Base-by-base conservation (phyloP, 2,113 vertebrate species). In the Rissa tridactyla region DNA sequence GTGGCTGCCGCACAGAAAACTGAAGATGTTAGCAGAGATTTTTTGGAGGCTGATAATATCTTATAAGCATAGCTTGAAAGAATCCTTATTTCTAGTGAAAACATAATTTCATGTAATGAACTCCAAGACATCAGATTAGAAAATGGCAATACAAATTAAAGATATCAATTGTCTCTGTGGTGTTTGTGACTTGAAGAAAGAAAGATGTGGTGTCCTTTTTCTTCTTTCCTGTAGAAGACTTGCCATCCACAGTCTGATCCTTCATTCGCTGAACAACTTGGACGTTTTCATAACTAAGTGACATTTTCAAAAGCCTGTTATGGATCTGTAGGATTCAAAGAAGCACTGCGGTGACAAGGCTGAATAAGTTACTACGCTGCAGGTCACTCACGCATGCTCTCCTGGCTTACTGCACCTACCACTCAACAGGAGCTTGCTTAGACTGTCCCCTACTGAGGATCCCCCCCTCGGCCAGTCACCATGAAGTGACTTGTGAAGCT, bases 161-260 rank as follows among this genome's bases (percentile, higher is more conserved):
- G 10, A 38, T 27, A 54, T 4, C 12, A 7, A 19, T 73, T 88
- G 19, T 54, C 21, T 26, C 3, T 0, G 0, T 40, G 30, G 21
- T 76, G 13, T 38, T 62, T 47, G 11, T 26, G 49, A 40, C 25
- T 23, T 69, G 32, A 68, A 64, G 61, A 72, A 88, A 54, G 22
- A 40, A 40, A 83, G 9, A 2, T 15, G 12, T 25, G 51, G 11
- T 27, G 13, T 9, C 64, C 27, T 71, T 82, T 25, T 30, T 9
- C 47, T 76, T 65, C 32, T 62, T 76, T 88, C 30, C 13, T 49
- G 49, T 66, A 54, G 47, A 55, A 61, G 34, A 29, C 42, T 65
- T 83, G 54, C 10, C 27, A 61, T 62, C 46, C 1, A 1, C 30
- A 64, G 18, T 22, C 47, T 42, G 51, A 40, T 51, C 78, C 55